These are phyloP conservation scores for Rhodophaea formosa DNA, from an alignment of 2,888 invertebrate species.

Conservation along the genomic window DNA sequence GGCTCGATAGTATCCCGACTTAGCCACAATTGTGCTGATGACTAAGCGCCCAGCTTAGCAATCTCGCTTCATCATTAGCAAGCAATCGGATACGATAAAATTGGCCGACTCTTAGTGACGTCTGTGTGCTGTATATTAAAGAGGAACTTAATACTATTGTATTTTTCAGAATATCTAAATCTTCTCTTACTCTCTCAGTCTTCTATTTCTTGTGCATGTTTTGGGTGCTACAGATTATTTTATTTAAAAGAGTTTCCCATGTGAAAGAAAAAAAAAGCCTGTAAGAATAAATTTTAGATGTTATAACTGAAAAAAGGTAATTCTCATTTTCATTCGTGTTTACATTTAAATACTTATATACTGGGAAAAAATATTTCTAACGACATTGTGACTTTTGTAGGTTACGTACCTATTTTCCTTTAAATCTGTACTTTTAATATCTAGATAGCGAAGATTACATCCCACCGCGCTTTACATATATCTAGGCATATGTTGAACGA, in stretches of 20 bases:
- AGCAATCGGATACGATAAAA: constrained; percentile 57
- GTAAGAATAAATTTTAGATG: no score
- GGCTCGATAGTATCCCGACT: not conserved
- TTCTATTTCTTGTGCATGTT: constrained; percentile 44
- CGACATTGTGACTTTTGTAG: no score
- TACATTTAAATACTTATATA: no score
- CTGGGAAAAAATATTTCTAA: no score
- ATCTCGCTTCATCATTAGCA: constrained; percentile 45
- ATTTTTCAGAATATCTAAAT: constrained; percentile 25
- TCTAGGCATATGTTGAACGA: no score
- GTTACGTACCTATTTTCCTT: no score
- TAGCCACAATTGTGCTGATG: not conserved
- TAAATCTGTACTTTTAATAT: no score
- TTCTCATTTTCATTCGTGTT: no score
- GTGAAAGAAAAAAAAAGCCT: no score
- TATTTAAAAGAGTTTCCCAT: not conserved
- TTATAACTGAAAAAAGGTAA: no score
- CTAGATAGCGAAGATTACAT: no score
- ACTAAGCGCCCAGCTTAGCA: not conserved
- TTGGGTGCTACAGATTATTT: constrained; percentile 42
- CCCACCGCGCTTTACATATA: no score
- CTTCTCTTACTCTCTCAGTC: constrained; percentile 57
- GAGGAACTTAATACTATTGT: constrained; percentile 24
- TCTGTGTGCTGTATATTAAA: constrained; percentile 75
- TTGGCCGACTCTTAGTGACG: constrained; percentile 27